Evolutionary conservation across 2,888 invertebrate species (phyloP), one percentile per base, ranked within the genome.

Genomic region (Eupithecia subfuscata): DNA sequence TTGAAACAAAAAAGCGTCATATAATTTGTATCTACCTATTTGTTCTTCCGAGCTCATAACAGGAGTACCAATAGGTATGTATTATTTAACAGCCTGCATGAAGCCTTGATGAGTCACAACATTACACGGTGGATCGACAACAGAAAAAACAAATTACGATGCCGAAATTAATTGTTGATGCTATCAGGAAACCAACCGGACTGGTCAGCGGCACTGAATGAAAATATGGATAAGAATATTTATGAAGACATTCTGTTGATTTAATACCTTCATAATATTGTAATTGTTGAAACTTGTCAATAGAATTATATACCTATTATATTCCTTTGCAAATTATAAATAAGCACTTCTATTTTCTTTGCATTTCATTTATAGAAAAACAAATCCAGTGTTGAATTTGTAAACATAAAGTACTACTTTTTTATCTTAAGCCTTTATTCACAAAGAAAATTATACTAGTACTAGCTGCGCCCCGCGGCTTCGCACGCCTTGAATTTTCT

Each of bases 101-200:
- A 77, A 84, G 83, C 85, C 78, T 84, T 82, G 85, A 85, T 87
- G 84, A 86, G 86, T 83, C 83, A 77, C 56, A 83, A 85, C 83
- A 86, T 86, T 88, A 84, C 87, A 85, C 82, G 65, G 70, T 77
- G 84, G 81, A 83, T 84, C 82, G 80, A 83, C 82, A 81, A 83
- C 79, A 80, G 82, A 85, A 87, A 91, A 91, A 90, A 88, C 84
- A 84, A 79, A 80, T 84, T 81, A 83, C 84, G 82, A 86, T 87
- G 87, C 88, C 82, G 81, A 87, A 86, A 87, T 91, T 91, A 90
- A 91, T 91, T 90, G 86, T 87, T 86, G 90, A 92, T 92, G 84
- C 84, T 90, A 91, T 91, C 92, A 89, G 89, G 89, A 90, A 89
- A 88, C 86, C 80, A 82, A 82, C 81, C 84, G 25, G 64, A 45